Evolutionary conservation across 2,888 invertebrate species (phyloP).

Genomic region (Eurytoma adleriae): DNA sequence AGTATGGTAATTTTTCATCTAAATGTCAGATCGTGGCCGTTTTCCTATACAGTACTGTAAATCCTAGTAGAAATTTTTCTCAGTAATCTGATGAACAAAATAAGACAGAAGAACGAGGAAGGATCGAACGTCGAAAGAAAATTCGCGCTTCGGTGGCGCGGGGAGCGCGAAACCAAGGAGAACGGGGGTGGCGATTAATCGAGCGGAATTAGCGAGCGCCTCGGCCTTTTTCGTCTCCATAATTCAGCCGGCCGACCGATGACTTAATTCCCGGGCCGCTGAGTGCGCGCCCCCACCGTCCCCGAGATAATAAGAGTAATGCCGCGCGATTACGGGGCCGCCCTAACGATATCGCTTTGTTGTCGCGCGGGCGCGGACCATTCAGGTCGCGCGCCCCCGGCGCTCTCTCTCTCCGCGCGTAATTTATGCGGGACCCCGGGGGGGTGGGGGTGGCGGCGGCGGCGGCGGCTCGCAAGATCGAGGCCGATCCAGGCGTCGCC

Average conservation of each 20-base stretch:
- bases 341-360: conserved; percentile 63
- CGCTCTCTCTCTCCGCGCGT: conserved; percentile 56
- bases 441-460: background rate
- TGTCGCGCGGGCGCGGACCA: conserved; percentile 52
- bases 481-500: background rate
- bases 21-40: too few relatives aligned
- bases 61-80: too few relatives aligned
- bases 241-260: conserved; percentile 60
- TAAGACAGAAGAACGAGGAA: too few relatives aligned
- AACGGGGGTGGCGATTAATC: too few relatives aligned
- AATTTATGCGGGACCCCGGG: conserved; percentile 58
- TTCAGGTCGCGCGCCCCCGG: conserved; percentile 43
- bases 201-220: too few relatives aligned
- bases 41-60: too few relatives aligned
- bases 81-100: too few relatives aligned
- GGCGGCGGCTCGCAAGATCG: background rate
- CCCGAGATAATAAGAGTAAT: conserved; percentile 69
- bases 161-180: too few relatives aligned
- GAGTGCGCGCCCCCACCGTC: conserved; percentile 40
- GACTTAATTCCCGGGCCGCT: conserved; percentile 65
- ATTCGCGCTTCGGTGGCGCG: conserved; percentile 11
- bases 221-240: conserved; percentile 56
- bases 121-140: background rate
- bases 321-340: conserved; percentile 65
- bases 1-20: too few relatives aligned